Base-by-base conservation (phyloP, 2,888 invertebrate species). In the Leptopilina syphax region DNA sequence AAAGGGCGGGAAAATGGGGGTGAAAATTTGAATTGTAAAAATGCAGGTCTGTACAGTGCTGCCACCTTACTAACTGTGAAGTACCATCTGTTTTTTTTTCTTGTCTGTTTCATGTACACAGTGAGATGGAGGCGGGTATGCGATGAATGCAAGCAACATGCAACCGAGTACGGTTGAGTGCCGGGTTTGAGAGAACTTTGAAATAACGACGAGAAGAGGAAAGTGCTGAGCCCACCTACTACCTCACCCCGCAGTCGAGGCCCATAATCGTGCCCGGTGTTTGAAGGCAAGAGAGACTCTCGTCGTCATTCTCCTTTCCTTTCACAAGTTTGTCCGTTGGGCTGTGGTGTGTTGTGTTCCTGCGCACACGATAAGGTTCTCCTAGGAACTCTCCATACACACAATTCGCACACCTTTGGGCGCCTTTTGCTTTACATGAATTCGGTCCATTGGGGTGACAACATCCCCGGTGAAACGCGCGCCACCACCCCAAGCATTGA, bases 261-360 rank as follows among this genome's bases (percentile, higher is more conserved):
- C 65, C 50, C 50, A 50, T 50, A 65, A 3, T 27, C 18, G 27
- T 65, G 65, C 65, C 65, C 12, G 65, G 65, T 41, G 65, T 27
- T 41, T 65, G 65, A 65, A 27, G 27, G 34, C 34, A 34, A 27
- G 27, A 27, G 65, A 34, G 12, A 12, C 65, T 65, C 34, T 34
- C 34, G 34, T 34, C 65, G 34, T 34, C 65, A 65, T 27, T 65
- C 34, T 27, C 65, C 76, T 78, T 83, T 86, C 88, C 89, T 90
- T 89, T 90, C 89, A 89, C 89, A 85, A 87, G 87, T 84, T 83
- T 84, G 84, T 81, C 83, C 78, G 87, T 81, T 78, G 84, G 86
- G 86, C 85, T 82, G 84, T 10, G 50, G 50, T 50, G 50, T 50
- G 76, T 78, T 65, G 34, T 60, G 34, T 60, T 47, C 60, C 41